Conservation (phyloP, 1,140 invertebrate genomes). For the Meloidogyne floridensis region DNA sequence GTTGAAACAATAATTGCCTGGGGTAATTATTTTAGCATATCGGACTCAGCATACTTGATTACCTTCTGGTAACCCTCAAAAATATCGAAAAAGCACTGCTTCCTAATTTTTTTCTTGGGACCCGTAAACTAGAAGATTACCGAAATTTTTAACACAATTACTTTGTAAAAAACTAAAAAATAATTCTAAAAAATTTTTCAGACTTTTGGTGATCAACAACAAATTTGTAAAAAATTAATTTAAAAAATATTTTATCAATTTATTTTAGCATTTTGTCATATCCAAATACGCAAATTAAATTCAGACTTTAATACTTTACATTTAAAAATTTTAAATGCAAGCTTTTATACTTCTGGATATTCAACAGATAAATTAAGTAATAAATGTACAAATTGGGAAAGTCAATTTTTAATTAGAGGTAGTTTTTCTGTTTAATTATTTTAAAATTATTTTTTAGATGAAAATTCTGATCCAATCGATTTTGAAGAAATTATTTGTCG, state of each 20-base stretch:
- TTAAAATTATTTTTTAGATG: neutral
- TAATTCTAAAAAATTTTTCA: no score
- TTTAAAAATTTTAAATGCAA: conserved; percentile 14
- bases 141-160: no score
- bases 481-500: neutral
- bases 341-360: neutral
- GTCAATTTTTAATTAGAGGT: conserved; percentile 3
- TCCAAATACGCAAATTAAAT: conserved; percentile 49
- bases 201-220: neutral
- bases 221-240: neutral
- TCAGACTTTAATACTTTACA: conserved; percentile 39
- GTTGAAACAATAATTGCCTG: no score
- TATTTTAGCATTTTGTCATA: conserved; percentile 57
- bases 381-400: neutral
- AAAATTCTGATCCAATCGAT: conserved; percentile 17
- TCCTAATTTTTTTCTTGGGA: no score
- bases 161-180: no score
- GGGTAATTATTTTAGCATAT: no score
- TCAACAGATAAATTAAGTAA: neutral
- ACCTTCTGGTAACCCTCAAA: no score
- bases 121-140: no score
- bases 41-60: no score
- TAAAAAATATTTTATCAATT: neutral
- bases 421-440: no score
- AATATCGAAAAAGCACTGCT: no score